phyloP scores from a whole-genome alignment of 2,113 vertebrate genomes.

The Crotalus viridis region DNA sequence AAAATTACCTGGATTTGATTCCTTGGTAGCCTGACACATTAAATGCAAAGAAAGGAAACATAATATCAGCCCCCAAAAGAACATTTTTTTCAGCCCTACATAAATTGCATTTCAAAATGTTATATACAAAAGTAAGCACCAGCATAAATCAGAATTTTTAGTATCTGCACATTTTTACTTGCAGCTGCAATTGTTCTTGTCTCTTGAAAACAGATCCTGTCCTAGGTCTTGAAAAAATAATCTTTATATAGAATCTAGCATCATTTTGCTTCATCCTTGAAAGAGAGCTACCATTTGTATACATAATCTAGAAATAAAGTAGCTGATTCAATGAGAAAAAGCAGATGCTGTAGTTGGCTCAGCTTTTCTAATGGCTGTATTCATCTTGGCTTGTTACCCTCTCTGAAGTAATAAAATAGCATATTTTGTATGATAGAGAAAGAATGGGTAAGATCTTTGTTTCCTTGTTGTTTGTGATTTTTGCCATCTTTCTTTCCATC shows the following conservation, averaged over 20 bases:
- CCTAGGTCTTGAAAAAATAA: background rate
- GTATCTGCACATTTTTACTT: background rate
- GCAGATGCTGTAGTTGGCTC: background rate
- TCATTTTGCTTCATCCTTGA: constrained; percentile 17
- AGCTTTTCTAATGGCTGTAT: background rate
- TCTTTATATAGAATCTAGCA: background rate
- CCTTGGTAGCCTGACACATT: background rate
- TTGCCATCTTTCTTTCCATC: constrained; percentile 17
- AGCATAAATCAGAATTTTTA: background rate
- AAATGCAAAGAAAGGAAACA: background rate
- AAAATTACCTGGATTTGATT: background rate
- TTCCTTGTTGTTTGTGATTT: constrained; percentile 13
- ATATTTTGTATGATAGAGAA: background rate
- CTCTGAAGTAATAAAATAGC: background rate
- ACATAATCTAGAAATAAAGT: constrained; percentile 8
- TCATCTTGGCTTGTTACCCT: background rate
- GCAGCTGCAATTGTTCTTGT: background rate
- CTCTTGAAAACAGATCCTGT: background rate
- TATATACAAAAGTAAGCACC: background rate
- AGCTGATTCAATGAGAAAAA: background rate
- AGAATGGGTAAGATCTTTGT: constrained; percentile 6
- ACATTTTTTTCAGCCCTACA: background rate
- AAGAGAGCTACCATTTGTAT: background rate
- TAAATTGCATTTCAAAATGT: background rate
- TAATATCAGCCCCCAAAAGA: background rate